Evolutionary conservation across 2,797 vertebrate species (phyloP).

Genomic region (Cetoscarus ocellatus): DNA sequence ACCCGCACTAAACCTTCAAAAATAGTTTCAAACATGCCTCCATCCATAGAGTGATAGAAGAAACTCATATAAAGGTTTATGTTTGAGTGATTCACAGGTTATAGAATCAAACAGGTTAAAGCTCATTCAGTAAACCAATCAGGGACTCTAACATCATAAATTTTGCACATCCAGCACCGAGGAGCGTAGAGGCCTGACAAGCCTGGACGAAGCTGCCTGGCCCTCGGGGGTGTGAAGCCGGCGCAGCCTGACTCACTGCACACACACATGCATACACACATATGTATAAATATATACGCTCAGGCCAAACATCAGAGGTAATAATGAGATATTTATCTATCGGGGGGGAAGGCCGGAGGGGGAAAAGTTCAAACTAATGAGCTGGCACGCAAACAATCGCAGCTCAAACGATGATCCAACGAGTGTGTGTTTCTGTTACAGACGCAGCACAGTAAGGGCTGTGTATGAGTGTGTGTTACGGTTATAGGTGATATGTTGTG

Average conservation of each 20-base stretch:
- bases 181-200: conserved; percentile 60
- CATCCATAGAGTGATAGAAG: conserved; percentile 27
- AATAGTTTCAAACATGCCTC: conserved; percentile 23
- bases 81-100: conserved; percentile 63
- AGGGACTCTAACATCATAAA: conserved; percentile 55
- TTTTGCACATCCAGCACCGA: conserved; percentile 47
- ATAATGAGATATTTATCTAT: conserved; percentile 65
- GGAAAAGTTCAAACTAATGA: conserved; percentile 54
- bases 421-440: conserved; percentile 16
- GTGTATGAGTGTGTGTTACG: conserved; percentile 4
- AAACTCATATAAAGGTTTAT: conserved; percentile 44
- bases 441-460: conserved; percentile 1
- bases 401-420: conserved; percentile 47
- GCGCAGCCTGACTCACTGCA: conserved; percentile 47
- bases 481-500: conserved; percentile 39
- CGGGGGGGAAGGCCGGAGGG: conserved; percentile 37
- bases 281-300: conserved; percentile 14
- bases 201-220: conserved; percentile 60
- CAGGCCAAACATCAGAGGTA: conserved; percentile 47
- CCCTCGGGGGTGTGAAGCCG: conserved; percentile 52
- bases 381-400: conserved; percentile 63
- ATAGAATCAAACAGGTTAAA: conserved; percentile 53
- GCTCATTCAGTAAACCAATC: conserved; percentile 52
- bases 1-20: conserved; percentile 31
- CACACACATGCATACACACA: conserved; percentile 21